Evolutionary conservation across 2,113 vertebrate genomes (phyloP).

Genomic region (Struthidea cinerea): DNA sequence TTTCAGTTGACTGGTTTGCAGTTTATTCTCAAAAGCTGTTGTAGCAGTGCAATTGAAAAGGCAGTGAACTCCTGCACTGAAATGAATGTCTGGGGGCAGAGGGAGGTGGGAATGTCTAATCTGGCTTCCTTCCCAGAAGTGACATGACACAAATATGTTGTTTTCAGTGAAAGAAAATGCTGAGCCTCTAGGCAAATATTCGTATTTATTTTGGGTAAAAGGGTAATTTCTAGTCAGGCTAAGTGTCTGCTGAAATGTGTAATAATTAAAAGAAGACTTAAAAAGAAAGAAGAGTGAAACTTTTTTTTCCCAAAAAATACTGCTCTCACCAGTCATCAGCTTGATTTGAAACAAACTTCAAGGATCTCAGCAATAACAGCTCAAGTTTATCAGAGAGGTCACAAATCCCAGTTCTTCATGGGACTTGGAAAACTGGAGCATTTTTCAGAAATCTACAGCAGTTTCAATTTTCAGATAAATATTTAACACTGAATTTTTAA

Average conservation of each 20-base stretch:
- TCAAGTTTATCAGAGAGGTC: background rate
- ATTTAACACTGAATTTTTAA: background rate
- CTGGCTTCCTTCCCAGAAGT: background rate
- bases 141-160: background rate
- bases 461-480: background rate
- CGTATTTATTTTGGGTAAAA: background rate
- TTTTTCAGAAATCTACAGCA: background rate
- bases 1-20: background rate
- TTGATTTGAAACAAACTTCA: background rate
- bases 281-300: background rate
- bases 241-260: background rate
- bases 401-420: background rate
- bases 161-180: background rate
- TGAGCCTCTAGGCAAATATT: slow-evolving; percentile 4
- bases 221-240: background rate
- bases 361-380: background rate
- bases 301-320: background rate
- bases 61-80: background rate
- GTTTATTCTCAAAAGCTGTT: background rate
- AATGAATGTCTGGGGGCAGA: background rate
- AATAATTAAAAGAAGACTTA: background rate
- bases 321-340: background rate
- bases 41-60: background rate
- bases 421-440: background rate
- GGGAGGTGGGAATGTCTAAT: background rate